Conservation (phyloP, 1,140 invertebrate species). For the Zelostemma sp. region DNA sequence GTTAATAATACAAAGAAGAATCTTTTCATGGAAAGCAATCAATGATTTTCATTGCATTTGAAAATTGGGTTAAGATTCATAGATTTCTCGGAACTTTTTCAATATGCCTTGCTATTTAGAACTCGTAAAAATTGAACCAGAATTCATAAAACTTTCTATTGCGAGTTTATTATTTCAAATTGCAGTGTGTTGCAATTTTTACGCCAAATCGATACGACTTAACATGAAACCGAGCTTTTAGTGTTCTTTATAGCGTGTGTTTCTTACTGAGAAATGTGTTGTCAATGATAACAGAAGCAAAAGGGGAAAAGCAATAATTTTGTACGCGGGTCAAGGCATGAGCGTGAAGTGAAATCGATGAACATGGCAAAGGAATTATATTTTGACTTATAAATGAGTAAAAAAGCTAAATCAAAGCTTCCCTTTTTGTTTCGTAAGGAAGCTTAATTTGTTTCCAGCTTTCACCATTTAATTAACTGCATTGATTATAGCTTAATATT, state of each 20-base stretch:
- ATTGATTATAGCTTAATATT: too few species aligned
- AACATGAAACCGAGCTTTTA: constrained; percentile 34
- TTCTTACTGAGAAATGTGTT: constrained; percentile 5
- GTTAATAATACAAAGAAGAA: too few species aligned
- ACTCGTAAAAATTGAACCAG: neutral
- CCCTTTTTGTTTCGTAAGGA: too few species aligned
- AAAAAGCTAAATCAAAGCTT: too few species aligned
- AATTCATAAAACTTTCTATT: too few species aligned
- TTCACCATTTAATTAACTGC: too few species aligned
- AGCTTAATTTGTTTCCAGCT: too few species aligned
- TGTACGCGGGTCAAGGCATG: constrained; percentile 46
- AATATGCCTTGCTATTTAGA: constrained; percentile 12
- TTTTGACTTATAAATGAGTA: too few species aligned
- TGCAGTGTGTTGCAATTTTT: constrained; percentile 3
- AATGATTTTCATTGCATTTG: constrained; percentile 5
- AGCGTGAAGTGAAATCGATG: constrained; percentile 42
- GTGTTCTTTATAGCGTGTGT: constrained; percentile 33
- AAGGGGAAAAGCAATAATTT: constrained; percentile 40
- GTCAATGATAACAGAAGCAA: neutral
- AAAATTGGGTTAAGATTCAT: too few species aligned
- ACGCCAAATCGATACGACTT: constrained; percentile 23
- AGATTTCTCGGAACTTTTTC: too few species aligned
- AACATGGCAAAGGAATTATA: constrained; percentile 17
- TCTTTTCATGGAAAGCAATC: too few species aligned
- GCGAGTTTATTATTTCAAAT: too few species aligned